These are phyloP conservation scores for Pocillopora verrucosa DNA, from an alignment of 64 coral and sea anemone genomes.

Conservation along the genomic window DNA sequence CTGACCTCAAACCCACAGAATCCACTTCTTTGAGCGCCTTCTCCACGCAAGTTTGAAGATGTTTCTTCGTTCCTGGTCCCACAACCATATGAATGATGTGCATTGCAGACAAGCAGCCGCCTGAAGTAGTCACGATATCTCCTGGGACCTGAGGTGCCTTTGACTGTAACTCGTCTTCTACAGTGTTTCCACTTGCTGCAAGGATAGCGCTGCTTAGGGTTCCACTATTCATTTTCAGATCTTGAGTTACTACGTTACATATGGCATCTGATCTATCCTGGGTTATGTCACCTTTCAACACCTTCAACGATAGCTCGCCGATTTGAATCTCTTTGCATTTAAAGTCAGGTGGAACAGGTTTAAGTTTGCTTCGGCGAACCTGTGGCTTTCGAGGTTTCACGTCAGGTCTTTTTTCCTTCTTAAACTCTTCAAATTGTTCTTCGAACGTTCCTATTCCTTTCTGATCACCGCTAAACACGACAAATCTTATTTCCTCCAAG, in stretches of 20 bases:
- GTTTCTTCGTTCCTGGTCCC: neutral
- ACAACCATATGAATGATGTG: constrained; percentile 25
- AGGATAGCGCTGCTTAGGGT: constrained; percentile 5
- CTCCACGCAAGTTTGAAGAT: constrained; percentile 27
- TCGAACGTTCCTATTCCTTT: neutral
- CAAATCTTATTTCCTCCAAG: constrained; percentile 10
- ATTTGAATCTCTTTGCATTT: neutral
- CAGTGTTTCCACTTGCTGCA: neutral
- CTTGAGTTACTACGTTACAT: constrained; percentile 8
- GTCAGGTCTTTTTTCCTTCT: neutral
- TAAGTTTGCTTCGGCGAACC: neutral
- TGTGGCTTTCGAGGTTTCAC: neutral
- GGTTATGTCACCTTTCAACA: constrained; percentile 5
- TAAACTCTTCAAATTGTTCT: constrained; percentile 16
- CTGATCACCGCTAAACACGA: constrained; percentile 15
- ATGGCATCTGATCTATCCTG: neutral
- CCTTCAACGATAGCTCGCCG: neutral
- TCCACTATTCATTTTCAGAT: constrained; percentile 27
- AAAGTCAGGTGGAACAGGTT: neutral
- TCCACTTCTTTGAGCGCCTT: constrained; percentile 23
- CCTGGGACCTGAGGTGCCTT: neutral
- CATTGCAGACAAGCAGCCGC: neutral
- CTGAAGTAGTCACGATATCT: neutral
- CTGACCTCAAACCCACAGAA: neutral
- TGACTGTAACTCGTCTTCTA: neutral